These are phyloP conservation scores for Vanessa tameamea DNA, from an alignment of 1,140 invertebrate species.

Conservation along the genomic window DNA sequence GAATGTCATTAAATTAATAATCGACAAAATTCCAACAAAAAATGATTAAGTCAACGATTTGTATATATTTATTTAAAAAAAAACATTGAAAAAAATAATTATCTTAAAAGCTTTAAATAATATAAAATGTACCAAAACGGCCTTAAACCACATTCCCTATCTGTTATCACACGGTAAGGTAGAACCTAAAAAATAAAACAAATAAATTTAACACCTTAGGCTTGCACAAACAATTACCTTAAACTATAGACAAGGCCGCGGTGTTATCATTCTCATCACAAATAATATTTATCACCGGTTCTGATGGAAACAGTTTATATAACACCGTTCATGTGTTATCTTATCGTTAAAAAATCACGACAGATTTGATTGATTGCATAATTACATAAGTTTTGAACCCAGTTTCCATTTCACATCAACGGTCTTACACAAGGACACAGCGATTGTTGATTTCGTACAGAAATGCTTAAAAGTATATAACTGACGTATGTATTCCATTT, in stretches of 20 bases:
- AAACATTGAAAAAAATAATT: too few relatives aligned
- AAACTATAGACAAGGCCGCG: slow-evolving; percentile 42
- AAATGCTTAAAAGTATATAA: too few relatives aligned
- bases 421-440: too few relatives aligned
- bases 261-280: slow-evolving; percentile 55
- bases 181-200: not conserved
- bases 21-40: too few relatives aligned
- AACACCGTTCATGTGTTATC: slow-evolving; percentile 41
- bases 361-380: slow-evolving; percentile 20
- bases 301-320: slow-evolving; percentile 36
- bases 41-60: too few relatives aligned
- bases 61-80: too few relatives aligned
- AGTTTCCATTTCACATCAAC: not conserved
- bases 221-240: slow-evolving; percentile 19
- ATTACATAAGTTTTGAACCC: not conserved
- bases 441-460: too few relatives aligned
- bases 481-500: too few relatives aligned
- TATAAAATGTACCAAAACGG: too few relatives aligned
- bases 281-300: slow-evolving; percentile 52
- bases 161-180: not conserved
- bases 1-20: too few relatives aligned
- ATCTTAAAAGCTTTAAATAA: too few relatives aligned
- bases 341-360: slow-evolving; percentile 25
- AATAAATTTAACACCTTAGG: slow-evolving; percentile 11
- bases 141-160: too few relatives aligned